Evolutionary conservation across 1,140 invertebrate genomes (phyloP), one percentile per base, ranked within the genome.

Genomic region (Thaumetopoea pityocampa): DNA sequence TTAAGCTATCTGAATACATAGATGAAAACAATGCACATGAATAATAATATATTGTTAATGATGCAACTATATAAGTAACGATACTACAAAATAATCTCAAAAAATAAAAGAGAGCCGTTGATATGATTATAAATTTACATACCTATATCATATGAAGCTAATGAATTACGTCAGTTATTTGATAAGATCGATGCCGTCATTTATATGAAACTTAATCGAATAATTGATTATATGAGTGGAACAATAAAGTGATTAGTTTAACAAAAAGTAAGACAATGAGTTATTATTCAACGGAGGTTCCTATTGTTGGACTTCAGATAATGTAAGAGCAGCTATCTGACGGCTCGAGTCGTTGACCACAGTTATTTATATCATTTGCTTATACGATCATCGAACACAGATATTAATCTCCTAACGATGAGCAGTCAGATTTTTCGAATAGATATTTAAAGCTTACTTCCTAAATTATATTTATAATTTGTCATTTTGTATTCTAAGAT

Each of bases 171-270:
- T 45, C 28, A 50, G 54, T 54, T 65, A 71, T 71, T 59, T 37
- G 60, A 73, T 69, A 63, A 34, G 66, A 66, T 40, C 49, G 56
- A 49, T 51, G 55, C 59, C 54, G 69, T 67, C 73, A 57, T 68
- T 68, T 69, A 73, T 69, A 66, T 55, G 66, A 69, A 77, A 78
- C 58, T 62, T 71, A 76, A 78, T 74, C 67, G 67, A 81, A 65
- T 81, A 78, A 81, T 81, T 81, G 73, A 78, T 81, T 81, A 72
- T 65, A 64, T 59, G 58, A 72, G 57, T 62, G 63, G 71, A 81
- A 81, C 73, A 78, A 81, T 78, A 71, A 78, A 78, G 71, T 77
- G 77, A 78, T 81, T 81, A 81, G 77, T 77, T 66, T 42, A 55
- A 78, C 71, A 77, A 74, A 78, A 77, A 70, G 61, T 67, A 67